These are phyloP conservation scores for Rhynchonema sp. DNA, from an alignment of 2,888 invertebrate genomes.

Conservation along the genomic window DNA sequence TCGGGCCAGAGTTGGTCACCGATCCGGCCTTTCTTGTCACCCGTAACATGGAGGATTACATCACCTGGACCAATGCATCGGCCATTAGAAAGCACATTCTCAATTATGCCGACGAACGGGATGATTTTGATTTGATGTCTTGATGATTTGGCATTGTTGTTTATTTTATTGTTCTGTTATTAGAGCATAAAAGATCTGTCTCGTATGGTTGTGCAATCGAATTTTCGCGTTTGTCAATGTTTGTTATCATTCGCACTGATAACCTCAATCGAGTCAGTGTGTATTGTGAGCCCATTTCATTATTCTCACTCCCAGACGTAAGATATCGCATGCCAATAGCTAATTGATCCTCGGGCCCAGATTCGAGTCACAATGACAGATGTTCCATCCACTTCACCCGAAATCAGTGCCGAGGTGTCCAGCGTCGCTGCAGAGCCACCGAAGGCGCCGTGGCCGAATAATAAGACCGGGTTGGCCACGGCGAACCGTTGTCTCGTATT, in stretches of 20 bases:
- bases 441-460: constrained; percentile 54
- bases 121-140: constrained; percentile 19
- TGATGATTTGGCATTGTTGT: constrained; percentile 7
- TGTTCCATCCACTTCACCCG: no score
- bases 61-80: constrained; percentile 78
- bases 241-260: no score
- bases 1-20: constrained; percentile 78
- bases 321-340: no score
- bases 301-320: no score
- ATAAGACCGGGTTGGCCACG: constrained; percentile 73
- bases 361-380: no score
- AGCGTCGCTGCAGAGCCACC: background rate
- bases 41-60: constrained; percentile 78
- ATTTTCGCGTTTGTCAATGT: no score
- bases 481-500: no score
- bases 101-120: constrained; percentile 33
- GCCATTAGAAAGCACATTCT: constrained; percentile 35
- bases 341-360: no score
- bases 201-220: no score
- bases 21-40: constrained; percentile 83
- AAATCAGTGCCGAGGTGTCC: background rate
- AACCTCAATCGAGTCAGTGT: no score
- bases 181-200: no score
- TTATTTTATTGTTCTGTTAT: background rate
- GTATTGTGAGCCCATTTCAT: no score